Evolutionary conservation across 1,140 invertebrate genomes (phyloP).

Genomic region (Ostrea edulis): DNA sequence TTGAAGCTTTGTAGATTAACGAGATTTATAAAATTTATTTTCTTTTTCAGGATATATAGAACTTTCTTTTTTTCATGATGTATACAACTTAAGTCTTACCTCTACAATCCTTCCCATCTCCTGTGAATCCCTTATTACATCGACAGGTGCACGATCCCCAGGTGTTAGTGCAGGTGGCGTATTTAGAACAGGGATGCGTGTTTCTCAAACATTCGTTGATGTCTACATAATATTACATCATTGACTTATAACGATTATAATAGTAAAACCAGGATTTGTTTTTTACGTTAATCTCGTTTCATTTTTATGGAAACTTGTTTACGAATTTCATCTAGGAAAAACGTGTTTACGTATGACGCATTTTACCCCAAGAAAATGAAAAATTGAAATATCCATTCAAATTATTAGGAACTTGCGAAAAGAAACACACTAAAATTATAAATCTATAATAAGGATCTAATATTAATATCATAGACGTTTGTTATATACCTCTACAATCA

Average conservation of each 20-base stretch:
- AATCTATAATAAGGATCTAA: no score
- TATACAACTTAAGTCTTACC: neutral
- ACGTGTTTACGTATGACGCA: neutral
- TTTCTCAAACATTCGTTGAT: constrained; percentile 1
- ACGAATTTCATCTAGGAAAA: neutral
- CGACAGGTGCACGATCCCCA: neutral
- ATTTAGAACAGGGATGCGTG: neutral
- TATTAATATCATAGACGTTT: neutral
- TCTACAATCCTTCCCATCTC: neutral
- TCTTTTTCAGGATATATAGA: no score
- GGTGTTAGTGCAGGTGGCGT: neutral
- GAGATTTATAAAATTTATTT: no score
- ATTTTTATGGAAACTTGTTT: neutral
- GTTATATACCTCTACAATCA: neutral
- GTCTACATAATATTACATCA: constrained; percentile 2
- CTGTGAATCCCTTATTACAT: neutral
- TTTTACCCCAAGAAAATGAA: no score
- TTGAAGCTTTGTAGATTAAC: no score
- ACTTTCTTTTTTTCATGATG: no score
- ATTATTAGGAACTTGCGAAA: neutral
- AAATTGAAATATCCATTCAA: no score
- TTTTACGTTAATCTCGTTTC: no score
- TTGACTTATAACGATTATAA: no score
- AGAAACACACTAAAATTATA: neutral
- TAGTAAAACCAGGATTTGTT: no score